phyloP scores from a whole-genome alignment of 2,113 vertebrate genomes.

The Semnornis frantzii region DNA sequence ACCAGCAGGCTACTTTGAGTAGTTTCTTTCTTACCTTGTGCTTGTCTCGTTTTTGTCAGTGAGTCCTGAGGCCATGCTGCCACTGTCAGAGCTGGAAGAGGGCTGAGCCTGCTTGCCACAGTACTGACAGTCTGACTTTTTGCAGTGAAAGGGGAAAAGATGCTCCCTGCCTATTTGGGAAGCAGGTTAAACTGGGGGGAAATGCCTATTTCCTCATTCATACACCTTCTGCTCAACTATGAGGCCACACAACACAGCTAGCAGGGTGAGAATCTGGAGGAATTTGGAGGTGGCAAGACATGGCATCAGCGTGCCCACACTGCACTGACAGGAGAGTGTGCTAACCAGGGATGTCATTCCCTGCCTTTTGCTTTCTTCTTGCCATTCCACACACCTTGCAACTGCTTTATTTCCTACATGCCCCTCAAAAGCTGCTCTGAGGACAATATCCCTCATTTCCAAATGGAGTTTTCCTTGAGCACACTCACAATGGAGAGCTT shows the following conservation, averaged over 20 bases:
- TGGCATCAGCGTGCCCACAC: not conserved
- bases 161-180: not conserved
- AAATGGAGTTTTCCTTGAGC: not conserved
- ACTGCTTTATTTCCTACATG: not conserved
- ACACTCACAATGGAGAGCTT: not conserved
- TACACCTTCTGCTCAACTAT: not conserved
- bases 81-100: not conserved
- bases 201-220: not conserved
- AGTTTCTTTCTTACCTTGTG: not conserved
- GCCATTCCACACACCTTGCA: accelerated
- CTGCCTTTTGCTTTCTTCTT: not conserved
- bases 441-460: not conserved
- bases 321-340: not conserved
- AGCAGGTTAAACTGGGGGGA: not conserved
- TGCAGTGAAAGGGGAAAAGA: not conserved
- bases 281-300: not conserved
- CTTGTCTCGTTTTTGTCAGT: not conserved
- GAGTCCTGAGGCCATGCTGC: not conserved
- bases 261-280: not conserved
- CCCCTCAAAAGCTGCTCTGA: not conserved
- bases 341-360: not conserved
- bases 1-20: accelerated
- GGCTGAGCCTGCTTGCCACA: not conserved
- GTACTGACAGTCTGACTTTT: not conserved
- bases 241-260: not conserved